phyloP scores from a whole-genome alignment of 2,797 vertebrate genomes.

The Erethizon dorsatum region DNA sequence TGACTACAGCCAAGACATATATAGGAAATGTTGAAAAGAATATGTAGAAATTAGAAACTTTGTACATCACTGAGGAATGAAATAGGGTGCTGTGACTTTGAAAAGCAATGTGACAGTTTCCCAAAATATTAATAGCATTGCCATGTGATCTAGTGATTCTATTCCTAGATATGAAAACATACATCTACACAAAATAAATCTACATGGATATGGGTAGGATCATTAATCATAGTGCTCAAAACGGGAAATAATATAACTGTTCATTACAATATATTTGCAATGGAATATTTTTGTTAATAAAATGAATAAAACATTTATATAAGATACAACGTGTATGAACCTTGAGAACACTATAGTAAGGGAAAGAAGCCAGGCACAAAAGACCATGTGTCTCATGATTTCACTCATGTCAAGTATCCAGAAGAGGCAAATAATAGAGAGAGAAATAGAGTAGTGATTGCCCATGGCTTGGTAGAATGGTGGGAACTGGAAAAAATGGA shows the following conservation, averaged over 20 bases:
- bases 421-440: not conserved
- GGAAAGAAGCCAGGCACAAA: not conserved
- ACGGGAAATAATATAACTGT: not conserved
- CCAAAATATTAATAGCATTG: not conserved
- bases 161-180: not conserved
- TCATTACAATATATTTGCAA: not conserved
- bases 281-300: conserved; percentile 10
- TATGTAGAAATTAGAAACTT: not conserved
- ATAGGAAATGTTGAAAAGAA: not conserved
- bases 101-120: conserved; percentile 49
- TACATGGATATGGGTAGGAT: not conserved
- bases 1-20: no score
- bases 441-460: not conserved
- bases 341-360: not conserved
- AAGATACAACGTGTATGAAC: not conserved
- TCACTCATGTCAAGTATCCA: not conserved
- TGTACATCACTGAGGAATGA: not conserved
- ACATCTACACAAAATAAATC: not conserved
- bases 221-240: not conserved
- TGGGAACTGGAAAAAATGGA: not conserved
- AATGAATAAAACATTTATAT: not conserved
- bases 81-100: not conserved
- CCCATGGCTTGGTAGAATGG: not conserved
- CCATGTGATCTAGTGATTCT: not conserved
- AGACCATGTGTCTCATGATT: not conserved